Conservation (phyloP, 2,797 vertebrate species). For the Hydrocynus forskahlii region DNA sequence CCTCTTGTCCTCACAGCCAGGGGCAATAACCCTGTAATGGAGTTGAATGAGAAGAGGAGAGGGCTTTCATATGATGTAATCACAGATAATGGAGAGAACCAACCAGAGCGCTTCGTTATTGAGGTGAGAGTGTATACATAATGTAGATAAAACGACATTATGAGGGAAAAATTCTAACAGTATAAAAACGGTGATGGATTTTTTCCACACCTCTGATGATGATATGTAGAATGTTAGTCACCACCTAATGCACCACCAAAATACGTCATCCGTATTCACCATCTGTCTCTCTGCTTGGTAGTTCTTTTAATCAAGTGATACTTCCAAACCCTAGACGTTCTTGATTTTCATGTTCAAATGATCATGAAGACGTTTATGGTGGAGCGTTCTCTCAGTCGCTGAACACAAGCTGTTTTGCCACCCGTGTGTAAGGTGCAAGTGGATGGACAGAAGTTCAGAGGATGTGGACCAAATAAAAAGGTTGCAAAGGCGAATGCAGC, state of each 20-base stretch:
- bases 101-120: slow-evolving; percentile 93
- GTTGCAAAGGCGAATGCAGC: slow-evolving; percentile 94
- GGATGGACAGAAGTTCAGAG: slow-evolving; percentile 90
- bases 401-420: neutral
- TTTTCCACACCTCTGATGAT: no score
- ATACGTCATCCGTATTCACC: no score
- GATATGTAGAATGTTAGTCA: no score
- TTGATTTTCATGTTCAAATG: neutral
- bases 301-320: no score
- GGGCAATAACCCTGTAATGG: slow-evolving; percentile 95
- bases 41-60: slow-evolving; percentile 92
- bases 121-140: slow-evolving; percentile 76
- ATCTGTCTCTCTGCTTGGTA: no score
- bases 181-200: no score
- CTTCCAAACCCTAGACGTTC: neutral
- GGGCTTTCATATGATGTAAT: slow-evolving; percentile 93
- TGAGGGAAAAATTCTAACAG: neutral
- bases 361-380: neutral
- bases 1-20: slow-evolving; percentile 92
- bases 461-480: slow-evolving; percentile 93
- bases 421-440: slow-evolving; percentile 85
- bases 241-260: no score
- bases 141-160: neutral
- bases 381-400: neutral
- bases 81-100: slow-evolving; percentile 90